Evolutionary conservation across 2,888 invertebrate species (phyloP), one percentile per base, ranked within the genome.

Genomic region (Drosophila pseudotalamancana): DNA sequence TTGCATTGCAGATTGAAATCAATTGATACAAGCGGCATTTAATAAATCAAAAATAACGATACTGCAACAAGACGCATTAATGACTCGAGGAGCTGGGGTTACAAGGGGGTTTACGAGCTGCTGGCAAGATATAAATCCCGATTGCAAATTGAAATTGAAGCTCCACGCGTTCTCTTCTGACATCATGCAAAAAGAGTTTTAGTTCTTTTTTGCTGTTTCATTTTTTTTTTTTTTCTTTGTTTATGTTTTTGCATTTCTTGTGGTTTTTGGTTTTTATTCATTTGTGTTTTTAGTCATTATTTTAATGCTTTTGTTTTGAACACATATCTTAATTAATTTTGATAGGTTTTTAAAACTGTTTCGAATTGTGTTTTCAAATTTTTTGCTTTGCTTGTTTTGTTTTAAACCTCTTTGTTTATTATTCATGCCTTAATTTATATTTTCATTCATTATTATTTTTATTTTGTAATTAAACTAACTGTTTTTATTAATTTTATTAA

Each of bases 1-100:
- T 83, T 83, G 85, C 81, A 51, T 60, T 34, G n/a, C 21, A 87
- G 83, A 87, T 87, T 84, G 86, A 86, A 79, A 82, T 86, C 86
- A 88, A 84, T 87, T 87, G 74, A 66, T 66, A 69, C 27, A 57
- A 75, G 73, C 86, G 79, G 83, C 86, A 71, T 69, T 87, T 68
- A 65, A 85, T 65, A 74, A 87, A 81, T 84, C 81, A 83, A 63
- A 68, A 45, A 51, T 59, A 73, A 66, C 77, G 77, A 70, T 79
- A 60, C 37, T 79, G 63, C 57, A 56, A 42, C 57, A 54, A 35
- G 8, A n/a, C 51, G 55, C 57, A 73, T 73, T 72, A 61, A 77
- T 55, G 46, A 49, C 34, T 37, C 49, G 46, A 35, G 31, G 14
- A 1, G 25, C 6, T 14, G 19, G n/a, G 40, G 11, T n/a, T 9